A percentile compares a stretch with the other conserved stretches of the same genome.
These are phyloP conservation scores for Catamblyrhynchus diadema DNA, from an alignment of 2,797 vertebrate genomes.

Conservation along the genomic window DNA sequence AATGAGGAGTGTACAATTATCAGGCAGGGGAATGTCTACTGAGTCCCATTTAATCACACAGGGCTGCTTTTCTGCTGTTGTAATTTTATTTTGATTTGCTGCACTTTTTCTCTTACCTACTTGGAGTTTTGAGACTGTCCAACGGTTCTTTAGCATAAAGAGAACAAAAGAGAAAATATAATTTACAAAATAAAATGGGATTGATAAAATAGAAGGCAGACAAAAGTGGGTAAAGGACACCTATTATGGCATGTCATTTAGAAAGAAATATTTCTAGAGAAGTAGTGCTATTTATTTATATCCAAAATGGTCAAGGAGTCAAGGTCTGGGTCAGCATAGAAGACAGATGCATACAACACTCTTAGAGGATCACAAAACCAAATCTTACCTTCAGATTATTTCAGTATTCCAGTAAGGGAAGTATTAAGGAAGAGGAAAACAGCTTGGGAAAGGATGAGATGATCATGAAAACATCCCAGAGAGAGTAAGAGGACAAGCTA, in stretches of 20 bases:
- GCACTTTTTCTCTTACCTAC: background rate
- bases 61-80: background rate
- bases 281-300: background rate
- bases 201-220: background rate
- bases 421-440: background rate
- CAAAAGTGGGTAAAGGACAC: background rate
- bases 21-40: background rate
- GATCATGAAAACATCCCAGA: rapidly evolving
- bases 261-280: background rate
- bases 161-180: background rate
- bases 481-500: background rate
- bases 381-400: background rate
- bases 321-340: background rate
- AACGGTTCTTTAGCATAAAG: background rate
- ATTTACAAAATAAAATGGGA: background rate
- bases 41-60: background rate
- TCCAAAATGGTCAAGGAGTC: background rate
- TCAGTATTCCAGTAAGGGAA: background rate
- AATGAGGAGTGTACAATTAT: background rate
- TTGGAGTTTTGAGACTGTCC: background rate
- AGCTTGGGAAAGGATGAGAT: background rate
- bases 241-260: background rate
- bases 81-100: background rate
- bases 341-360: background rate
- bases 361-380: background rate